A percentile compares a stretch with the other conserved stretches of the same genome.
Conservation (phyloP, 2,113 vertebrate species). For the Burhinus bistriatus region DNA sequence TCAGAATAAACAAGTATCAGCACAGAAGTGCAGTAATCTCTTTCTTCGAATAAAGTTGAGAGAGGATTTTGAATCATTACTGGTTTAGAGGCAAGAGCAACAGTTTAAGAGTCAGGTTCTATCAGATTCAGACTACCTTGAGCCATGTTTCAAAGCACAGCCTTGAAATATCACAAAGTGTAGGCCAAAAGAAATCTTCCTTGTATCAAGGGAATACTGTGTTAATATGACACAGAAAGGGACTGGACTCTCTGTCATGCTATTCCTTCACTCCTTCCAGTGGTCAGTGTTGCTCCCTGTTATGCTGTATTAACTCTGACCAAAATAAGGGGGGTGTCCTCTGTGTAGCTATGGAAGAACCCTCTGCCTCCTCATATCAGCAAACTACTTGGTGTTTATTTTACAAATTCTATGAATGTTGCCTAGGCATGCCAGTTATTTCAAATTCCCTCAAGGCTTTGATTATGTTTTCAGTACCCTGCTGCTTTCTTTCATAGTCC, state of each 20-base stretch:
- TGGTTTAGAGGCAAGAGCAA: not conserved
- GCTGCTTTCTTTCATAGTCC: not conserved
- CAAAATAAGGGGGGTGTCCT: not conserved
- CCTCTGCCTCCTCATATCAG: not conserved
- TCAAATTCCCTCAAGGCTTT: not conserved
- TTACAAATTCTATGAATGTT: not conserved
- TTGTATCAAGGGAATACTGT: not conserved
- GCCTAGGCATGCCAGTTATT: not conserved
- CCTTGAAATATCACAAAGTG: not conserved
- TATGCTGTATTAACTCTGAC: not conserved
- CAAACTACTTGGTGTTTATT: not conserved
- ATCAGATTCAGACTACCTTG: not conserved
- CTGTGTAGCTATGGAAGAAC: not conserved
- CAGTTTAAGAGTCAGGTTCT: not conserved
- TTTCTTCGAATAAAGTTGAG: not conserved
- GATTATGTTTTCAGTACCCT: not conserved
- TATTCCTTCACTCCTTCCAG: not conserved
- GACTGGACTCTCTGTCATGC: not conserved
- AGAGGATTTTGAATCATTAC: constrained; percentile 38
- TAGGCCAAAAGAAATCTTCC: not conserved
- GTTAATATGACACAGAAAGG: not conserved
- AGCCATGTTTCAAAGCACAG: not conserved
- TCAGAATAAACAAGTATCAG: constrained; percentile 27
- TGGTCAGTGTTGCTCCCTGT: not conserved
- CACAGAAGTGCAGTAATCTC: constrained; percentile 25